Conservation (phyloP, 2,888 invertebrate genomes). For the Sesamia inferens region DNA sequence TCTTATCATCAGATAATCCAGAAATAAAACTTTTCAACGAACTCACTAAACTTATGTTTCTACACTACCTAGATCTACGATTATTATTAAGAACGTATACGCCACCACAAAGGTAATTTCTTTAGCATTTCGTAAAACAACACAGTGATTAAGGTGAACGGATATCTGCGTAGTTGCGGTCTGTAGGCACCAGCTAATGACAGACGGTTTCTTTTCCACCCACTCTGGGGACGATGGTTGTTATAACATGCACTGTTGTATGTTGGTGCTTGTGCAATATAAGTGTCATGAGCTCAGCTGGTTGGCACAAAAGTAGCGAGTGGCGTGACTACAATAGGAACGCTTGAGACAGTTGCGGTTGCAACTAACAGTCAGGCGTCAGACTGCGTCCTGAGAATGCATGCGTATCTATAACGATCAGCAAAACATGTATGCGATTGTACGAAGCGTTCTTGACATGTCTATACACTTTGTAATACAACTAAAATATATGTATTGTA, state of each 20-base stretch:
- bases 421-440: too few species aligned
- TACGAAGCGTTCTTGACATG: too few species aligned
- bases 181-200: conserved; percentile 47
- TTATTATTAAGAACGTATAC: conserved; percentile 40
- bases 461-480: too few species aligned
- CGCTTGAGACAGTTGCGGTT: neutral
- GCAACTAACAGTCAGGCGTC: neutral
- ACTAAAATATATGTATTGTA: too few species aligned
- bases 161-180: conserved; percentile 50
- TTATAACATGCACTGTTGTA: conserved; percentile 26
- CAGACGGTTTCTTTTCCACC: conserved; percentile 42
- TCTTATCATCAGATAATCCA: neutral
- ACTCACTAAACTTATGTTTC: neutral
- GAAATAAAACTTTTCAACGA: neutral
- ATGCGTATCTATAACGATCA: too few species aligned
- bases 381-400: too few species aligned
- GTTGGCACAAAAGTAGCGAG: neutral
- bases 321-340: neutral
- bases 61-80: neutral
- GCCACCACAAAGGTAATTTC: conserved; percentile 33
- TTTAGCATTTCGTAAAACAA: conserved; percentile 54
- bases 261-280: conserved; percentile 22
- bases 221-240: conserved; percentile 33
- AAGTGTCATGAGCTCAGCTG: conserved; percentile 4
- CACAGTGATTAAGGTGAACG: conserved; percentile 56